These are phyloP conservation scores for Dynastes maya DNA, from an alignment of 2,888 invertebrate genomes.

Conservation along the genomic window DNA sequence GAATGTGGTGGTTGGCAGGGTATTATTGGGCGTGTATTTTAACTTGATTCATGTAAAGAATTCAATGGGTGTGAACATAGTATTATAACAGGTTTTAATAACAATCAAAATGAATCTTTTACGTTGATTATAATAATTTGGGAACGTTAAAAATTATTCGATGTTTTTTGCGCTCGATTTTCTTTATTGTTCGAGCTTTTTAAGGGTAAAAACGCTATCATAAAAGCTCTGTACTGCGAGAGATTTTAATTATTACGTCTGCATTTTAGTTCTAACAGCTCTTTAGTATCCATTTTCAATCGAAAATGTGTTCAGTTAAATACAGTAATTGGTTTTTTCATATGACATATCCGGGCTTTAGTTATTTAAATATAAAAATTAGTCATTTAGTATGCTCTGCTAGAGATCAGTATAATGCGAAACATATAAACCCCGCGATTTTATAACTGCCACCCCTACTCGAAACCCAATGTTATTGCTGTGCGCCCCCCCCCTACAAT, in stretches of 20 bases:
- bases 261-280: not conserved
- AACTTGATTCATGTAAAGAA: conserved; percentile 62
- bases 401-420: not conserved
- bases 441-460: not conserved
- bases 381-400: not conserved
- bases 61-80: conserved; percentile 65
- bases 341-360: not conserved
- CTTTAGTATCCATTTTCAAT: conserved; percentile 38
- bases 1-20: conserved; percentile 53
- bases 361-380: not conserved
- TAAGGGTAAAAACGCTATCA: not conserved
- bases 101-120: conserved; percentile 64
- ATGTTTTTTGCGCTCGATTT: not conserved
- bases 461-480: not conserved
- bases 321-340: conserved; percentile 7
- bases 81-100: conserved; percentile 65
- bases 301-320: conserved; percentile 18
- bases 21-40: conserved; percentile 56
- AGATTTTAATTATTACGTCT: not conserved
- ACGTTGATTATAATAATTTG: conserved; percentile 63
- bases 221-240: not conserved
- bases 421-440: conserved; percentile 14
- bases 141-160: conserved; percentile 52
- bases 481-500: not conserved
- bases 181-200: not conserved